These are phyloP conservation scores for Pherbina coryleti DNA, from an alignment of 2,888 invertebrate genomes.

Conservation along the genomic window DNA sequence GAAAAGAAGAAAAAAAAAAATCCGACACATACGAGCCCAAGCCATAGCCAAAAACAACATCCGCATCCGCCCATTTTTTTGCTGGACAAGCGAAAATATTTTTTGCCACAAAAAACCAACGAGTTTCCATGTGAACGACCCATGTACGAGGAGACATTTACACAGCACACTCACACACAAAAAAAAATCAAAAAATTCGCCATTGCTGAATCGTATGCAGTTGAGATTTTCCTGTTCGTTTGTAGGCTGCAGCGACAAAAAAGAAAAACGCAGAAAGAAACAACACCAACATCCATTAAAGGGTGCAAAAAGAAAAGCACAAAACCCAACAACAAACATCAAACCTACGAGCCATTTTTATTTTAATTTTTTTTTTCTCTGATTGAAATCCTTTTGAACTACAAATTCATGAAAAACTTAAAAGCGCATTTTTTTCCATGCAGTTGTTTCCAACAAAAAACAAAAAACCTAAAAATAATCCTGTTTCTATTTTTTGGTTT, in stretches of 20 bases:
- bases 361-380: neutral
- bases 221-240: conserved; percentile 6
- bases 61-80: conserved; percentile 30
- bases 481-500: conserved; percentile 5
- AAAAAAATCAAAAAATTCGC: neutral
- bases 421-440: neutral
- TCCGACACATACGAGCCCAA: neutral
- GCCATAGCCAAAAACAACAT: conserved; percentile 24
- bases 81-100: conserved; percentile 30
- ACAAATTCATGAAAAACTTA: neutral
- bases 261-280: neutral
- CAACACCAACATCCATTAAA: neutral
- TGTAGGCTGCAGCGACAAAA: neutral
- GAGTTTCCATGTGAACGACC: conserved; percentile 32
- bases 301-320: neutral
- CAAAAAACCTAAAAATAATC: too few species aligned
- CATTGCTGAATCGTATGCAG: neutral
- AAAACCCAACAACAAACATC: neutral
- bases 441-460: neutral
- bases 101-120: conserved; percentile 30
- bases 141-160: neutral
- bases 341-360: neutral
- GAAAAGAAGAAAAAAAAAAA: neutral
- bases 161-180: neutral
- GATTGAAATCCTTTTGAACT: neutral